Percentiles rank a stretch among this genome's conserved stretches.
Conservation (phyloP, 2,888 invertebrate genomes). For the Drosophila paranaensis region DNA sequence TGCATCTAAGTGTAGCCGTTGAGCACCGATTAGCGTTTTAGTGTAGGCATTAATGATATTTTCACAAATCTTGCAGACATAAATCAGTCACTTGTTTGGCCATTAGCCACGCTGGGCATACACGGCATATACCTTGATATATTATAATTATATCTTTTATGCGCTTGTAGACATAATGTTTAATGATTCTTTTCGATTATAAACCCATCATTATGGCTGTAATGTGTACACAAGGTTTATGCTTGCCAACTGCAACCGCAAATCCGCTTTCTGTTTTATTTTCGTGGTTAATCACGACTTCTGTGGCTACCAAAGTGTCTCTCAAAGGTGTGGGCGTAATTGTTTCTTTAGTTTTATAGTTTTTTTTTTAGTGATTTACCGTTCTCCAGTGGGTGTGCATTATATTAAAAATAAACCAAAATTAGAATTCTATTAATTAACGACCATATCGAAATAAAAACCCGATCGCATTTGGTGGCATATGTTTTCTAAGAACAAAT, state of each 20-base stretch:
- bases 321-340: constrained; percentile 44
- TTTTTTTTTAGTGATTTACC: constrained; percentile 21
- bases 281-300: constrained; percentile 33
- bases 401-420: not conserved
- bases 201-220: constrained; percentile 17
- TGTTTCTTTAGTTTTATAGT: constrained; percentile 3
- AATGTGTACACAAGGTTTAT: constrained; percentile 23
- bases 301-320: constrained; percentile 7
- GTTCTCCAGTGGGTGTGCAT: constrained; percentile 21
- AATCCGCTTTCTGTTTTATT: constrained; percentile 5
- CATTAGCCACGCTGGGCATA: constrained; percentile 48
- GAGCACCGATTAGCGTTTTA: constrained; percentile 71
- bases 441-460: constrained; percentile 1
- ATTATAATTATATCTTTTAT: constrained; percentile 46
- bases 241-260: constrained; percentile 41
- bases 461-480: constrained; percentile 1
- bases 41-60: constrained; percentile 64
- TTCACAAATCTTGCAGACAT: constrained; percentile 44
- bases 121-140: constrained; percentile 27
- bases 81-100: constrained; percentile 59
- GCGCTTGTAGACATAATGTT: constrained; percentile 56
- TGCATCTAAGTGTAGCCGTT: constrained; percentile 42
- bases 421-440: not conserved
- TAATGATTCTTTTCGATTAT: constrained; percentile 44
- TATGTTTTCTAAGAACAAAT: not conserved